Conservation (phyloP, 2,113 vertebrate species). For the pig (Sus scrofa) region DNA sequence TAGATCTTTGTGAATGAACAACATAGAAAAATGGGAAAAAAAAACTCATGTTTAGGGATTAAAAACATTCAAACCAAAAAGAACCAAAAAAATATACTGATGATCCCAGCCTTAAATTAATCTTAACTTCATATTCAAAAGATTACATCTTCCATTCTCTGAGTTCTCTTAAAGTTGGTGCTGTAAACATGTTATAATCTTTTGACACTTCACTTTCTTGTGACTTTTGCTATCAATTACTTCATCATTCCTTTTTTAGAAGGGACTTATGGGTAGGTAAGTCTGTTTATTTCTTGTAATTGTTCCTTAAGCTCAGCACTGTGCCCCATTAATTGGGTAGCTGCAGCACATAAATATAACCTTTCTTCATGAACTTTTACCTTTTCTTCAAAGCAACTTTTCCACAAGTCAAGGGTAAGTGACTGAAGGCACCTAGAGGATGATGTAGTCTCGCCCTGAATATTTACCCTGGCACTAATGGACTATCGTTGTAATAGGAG, state of each 20-base stretch:
- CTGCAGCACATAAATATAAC: slow-evolving; percentile 65
- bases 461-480: slow-evolving; percentile 70
- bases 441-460: slow-evolving; percentile 48
- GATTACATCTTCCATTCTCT: not conserved
- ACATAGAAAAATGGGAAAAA: not conserved
- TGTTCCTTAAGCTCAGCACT: slow-evolving; percentile 62
- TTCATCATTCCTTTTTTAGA: slow-evolving; percentile 1
- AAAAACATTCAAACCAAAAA: not conserved
- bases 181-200: not conserved
- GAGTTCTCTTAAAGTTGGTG: slow-evolving; percentile 26
- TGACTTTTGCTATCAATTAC: slow-evolving; percentile 68
- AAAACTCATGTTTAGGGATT: not conserved
- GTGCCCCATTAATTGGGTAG: slow-evolving; percentile 69
- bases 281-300: slow-evolving; percentile 65
- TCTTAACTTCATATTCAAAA: not conserved
- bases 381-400: slow-evolving; percentile 69
- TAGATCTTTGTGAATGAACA: slow-evolving; percentile 1
- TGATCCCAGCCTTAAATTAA: not conserved
- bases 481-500: slow-evolving; percentile 37
- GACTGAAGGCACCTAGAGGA: slow-evolving; percentile 50
- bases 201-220: slow-evolving; percentile 63
- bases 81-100: not conserved
- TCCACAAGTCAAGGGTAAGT: slow-evolving; percentile 71
- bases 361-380: slow-evolving; percentile 68
- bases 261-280: slow-evolving; percentile 32